Percentiles rank a stretch among this genome's conserved stretches.
These are phyloP conservation scores for Automeris io DNA, from an alignment of 2,888 invertebrate species.

Conservation along the genomic window DNA sequence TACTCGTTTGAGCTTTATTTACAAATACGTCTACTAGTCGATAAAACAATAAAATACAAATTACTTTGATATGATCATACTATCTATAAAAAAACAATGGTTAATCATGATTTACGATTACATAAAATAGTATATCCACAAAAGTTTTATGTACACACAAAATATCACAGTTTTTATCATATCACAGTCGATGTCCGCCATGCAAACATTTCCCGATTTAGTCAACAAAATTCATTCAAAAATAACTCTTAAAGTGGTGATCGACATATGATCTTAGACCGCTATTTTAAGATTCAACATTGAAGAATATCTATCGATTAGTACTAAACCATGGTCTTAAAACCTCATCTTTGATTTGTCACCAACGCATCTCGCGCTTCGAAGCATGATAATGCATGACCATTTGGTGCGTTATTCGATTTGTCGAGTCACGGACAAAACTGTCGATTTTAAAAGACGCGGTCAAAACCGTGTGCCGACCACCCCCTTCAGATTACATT, in stretches of 20 bases:
- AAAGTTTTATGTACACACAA: constrained; percentile 55
- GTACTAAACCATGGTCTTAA: too few relatives aligned
- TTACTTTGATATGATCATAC: constrained; percentile 27
- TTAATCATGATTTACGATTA: constrained; percentile 52
- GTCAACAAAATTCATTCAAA: constrained; percentile 18
- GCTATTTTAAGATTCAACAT: too few relatives aligned
- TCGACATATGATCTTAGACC: too few relatives aligned
- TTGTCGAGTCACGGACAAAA: too few relatives aligned
- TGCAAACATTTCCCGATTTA: constrained; percentile 17
- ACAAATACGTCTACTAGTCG: constrained; percentile 8
- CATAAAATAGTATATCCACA: constrained; percentile 47
- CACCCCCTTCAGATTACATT: too few relatives aligned
- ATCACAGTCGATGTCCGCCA: constrained; percentile 19
- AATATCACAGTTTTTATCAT: constrained; percentile 50
- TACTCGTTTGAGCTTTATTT: neutral
- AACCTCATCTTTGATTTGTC: too few relatives aligned
- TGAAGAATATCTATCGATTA: too few relatives aligned
- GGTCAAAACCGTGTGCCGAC: too few relatives aligned
- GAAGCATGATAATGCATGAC: too few relatives aligned
- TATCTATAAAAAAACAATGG: constrained; percentile 49
- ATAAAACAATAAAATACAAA: constrained; percentile 47
- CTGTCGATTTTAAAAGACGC: too few relatives aligned
- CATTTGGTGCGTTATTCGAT: too few relatives aligned
- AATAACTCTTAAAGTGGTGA: constrained; percentile 15
- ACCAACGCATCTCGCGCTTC: too few relatives aligned